Conservation (phyloP, 2,797 vertebrate species). For the Aselliscus stoliczkanus region DNA sequence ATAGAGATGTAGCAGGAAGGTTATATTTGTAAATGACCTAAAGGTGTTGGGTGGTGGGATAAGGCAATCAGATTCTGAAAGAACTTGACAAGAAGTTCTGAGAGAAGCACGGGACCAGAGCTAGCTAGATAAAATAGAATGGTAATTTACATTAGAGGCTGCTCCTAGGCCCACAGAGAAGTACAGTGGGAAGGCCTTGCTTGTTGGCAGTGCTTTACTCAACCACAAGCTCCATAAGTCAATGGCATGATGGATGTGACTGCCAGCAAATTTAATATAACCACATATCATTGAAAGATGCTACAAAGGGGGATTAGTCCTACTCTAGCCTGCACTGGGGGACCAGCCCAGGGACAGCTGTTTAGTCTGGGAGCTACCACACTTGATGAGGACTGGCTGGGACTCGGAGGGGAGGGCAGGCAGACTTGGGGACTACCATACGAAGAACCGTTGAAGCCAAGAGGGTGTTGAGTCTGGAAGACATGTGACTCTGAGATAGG, state of each 20-base stretch:
- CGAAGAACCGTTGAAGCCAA: background rate
- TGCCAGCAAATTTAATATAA: background rate
- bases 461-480: background rate
- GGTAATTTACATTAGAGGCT: background rate
- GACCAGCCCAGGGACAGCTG: too few relatives aligned
- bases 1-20: background rate
- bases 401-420: background rate
- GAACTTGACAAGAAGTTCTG: background rate
- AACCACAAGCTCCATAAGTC: background rate
- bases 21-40: background rate
- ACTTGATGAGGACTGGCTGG: background rate
- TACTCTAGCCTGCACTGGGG: background rate
- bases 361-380: background rate
- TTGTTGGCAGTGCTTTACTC: background rate
- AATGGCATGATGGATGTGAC: background rate
- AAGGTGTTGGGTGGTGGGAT: background rate
- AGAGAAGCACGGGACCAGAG: background rate
- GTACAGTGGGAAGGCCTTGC: background rate
- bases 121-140: too few relatives aligned
- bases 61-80: background rate
- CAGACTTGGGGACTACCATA: too few relatives aligned
- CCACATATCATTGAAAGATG: background rate
- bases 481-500: background rate
- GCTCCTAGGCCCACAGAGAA: background rate
- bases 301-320: too few relatives aligned